Evolutionary conservation across 2,113 vertebrate species (phyloP), one percentile per base, ranked within the genome.

Genomic region (Cacatua alba): DNA sequence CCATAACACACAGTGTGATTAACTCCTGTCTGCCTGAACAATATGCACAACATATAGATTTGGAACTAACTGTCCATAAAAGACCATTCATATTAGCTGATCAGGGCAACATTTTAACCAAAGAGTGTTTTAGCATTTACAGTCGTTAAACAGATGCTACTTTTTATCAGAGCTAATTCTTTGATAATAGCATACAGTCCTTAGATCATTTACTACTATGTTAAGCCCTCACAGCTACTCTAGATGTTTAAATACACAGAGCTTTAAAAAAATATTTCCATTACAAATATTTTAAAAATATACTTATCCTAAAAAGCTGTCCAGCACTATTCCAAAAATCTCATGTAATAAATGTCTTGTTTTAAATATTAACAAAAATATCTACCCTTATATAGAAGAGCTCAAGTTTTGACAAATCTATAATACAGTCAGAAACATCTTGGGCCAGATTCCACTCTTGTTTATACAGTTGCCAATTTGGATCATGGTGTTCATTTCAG

Each of bases 271-370:
- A 96, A 97, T 97, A 97, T 89, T 96, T 97, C 88, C 94, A 35
- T 96, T 96, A 96, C 92, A 97, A 97, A 97, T 95, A 76, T 93
- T 96, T 97, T 2, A 97, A 97, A 97, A 97, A 97, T 97, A 97
- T 78, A 97, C 96, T 96, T 97, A 92, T 96, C 96, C 96, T 96
- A 97, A 96, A 97, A 97, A 96, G 95, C 96, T 96, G 67, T 92
- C 96, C 86, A 29, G 83, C 91, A 94, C 96, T 94, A 96, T 92
- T 96, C 95, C 91, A 97, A 96, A 97, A 97, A 89, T 94, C 88
- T 94, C 86, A 72, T 87, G 77, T 96, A 96, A 93, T 91, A 96
- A 97, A 97, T 46, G 81, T 94, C 20, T 81, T 75, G 82, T 39
- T 62, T 62, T 62, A 39, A 51, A 82, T 91, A 49, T 91, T 96